These are phyloP conservation scores for Harpagus bidentatus DNA, from an alignment of 2,113 vertebrate genomes.

Conservation along the genomic window DNA sequence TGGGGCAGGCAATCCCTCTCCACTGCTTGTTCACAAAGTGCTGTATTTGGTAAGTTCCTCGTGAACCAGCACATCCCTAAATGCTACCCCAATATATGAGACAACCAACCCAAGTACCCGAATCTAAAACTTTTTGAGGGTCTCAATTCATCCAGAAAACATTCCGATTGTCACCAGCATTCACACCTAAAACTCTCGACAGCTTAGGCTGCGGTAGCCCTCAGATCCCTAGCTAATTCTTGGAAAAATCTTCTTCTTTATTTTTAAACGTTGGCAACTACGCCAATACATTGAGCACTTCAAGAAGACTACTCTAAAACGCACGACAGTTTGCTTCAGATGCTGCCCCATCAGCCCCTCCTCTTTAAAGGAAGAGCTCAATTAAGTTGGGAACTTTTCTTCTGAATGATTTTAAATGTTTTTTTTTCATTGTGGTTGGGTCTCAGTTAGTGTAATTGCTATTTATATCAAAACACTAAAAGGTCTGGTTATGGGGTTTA, in stretches of 20 bases:
- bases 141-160: not conserved
- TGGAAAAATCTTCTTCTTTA: not conserved
- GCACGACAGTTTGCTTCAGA: not conserved
- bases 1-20: not conserved
- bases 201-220: not conserved
- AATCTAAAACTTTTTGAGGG: not conserved
- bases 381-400: constrained; percentile 10
- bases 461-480: constrained; percentile 53
- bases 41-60: not conserved
- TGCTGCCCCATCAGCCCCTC: not conserved
- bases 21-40: not conserved
- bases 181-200: not conserved
- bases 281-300: not conserved
- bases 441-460: constrained; percentile 40
- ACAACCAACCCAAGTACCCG: not conserved
- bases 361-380: constrained; percentile 17
- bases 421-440: constrained; percentile 1
- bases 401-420: not conserved
- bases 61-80: not conserved
- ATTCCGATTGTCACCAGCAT: not conserved
- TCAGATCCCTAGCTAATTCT: not conserved
- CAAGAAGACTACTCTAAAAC: not conserved
- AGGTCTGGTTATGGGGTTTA: constrained; percentile 39
- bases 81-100: not conserved
- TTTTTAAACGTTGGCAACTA: not conserved